Base-by-base conservation (phyloP, 2,888 invertebrate species). In the Palloptera scutellata region DNA sequence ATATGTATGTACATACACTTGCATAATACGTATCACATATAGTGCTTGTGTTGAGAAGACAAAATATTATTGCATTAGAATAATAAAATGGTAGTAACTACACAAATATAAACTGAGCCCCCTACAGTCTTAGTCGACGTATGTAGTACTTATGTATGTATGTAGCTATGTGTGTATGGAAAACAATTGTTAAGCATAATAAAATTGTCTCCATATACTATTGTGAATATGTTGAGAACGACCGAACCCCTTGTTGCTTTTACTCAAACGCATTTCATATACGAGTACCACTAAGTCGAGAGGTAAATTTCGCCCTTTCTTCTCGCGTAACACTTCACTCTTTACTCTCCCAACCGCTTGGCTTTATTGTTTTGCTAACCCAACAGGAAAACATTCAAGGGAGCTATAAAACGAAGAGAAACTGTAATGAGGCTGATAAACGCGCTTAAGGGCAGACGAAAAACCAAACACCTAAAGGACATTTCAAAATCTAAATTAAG, bases 401-500 rank as follows among this genome's bases (percentile, higher is more conserved):
- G n/a, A 15, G 12, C 58, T 58, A 64, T 54, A 57, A 59, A 67
- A 63, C 54, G 63, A 67, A 67, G 63, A 67, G 45, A 53, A 55
- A 59, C 48, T 67, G 64, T 68, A 64, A 64, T 68, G 68, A 68
- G 68, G 61, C 68, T 68, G 64, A 68, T 68, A 68, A 68, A 68
- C 60, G 68, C 68, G 64, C 64, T 68, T 64, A 64, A 3, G n/a
- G 9, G 41, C 51, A 61, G 40, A 48, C 48, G 55, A 5, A 64
- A 54, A 52, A 17, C n/a, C 1, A 64, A 13, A 30, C 57, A 74
- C 74, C 74, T 71, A 73, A 73, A 70, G 70, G 69, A 72, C 74
- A 68, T 67, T 54, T 51, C 1, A 19, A 15, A 40, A 45, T 17
- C 30, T 19, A 59, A 45, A 1, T 11, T 9, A 8, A n/a, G 59